Evolutionary conservation across 2,113 vertebrate genomes (phyloP).

Genomic region (Lamprologus speciosus): DNA sequence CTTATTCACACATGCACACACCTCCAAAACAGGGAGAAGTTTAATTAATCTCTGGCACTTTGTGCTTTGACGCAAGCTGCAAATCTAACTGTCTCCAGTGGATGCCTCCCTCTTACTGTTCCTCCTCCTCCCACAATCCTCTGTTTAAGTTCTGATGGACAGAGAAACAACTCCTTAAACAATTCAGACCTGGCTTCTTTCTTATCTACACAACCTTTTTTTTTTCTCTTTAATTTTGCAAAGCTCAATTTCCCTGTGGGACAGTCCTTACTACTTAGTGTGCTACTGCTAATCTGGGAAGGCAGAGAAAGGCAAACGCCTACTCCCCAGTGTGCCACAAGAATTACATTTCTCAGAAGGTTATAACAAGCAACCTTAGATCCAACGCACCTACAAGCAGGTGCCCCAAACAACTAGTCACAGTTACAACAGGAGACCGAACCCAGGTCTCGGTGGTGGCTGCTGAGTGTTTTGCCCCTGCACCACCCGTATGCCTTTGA

Average conservation of each 20-base stretch:
- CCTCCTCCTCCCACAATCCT: constrained; percentile 17
- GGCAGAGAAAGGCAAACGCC: background rate
- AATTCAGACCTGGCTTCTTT: background rate
- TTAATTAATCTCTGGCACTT: constrained; percentile 63
- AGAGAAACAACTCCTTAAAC: constrained; percentile 14
- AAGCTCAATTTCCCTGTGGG: background rate
- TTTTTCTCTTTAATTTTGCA: background rate
- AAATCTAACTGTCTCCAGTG: constrained; percentile 32
- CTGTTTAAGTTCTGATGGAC: constrained; percentile 7
- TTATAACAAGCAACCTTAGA: background rate
- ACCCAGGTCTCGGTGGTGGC: background rate
- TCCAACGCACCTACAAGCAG: background rate
- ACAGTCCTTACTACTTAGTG: background rate
- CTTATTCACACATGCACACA: constrained; percentile 27
- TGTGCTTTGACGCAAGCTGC: constrained; percentile 34
- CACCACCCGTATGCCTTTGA: constrained; percentile 1
- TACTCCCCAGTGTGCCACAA: background rate
- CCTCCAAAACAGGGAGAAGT: constrained; percentile 33
- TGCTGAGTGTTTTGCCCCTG: background rate
- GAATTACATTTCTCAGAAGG: background rate
- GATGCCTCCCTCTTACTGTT: constrained; percentile 18
- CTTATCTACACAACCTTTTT: background rate
- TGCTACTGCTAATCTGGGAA: background rate
- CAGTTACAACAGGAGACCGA: background rate
- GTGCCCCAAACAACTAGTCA: background rate